Conservation (phyloP, 2,797 vertebrate species). For the Meda fulgida region DNA sequence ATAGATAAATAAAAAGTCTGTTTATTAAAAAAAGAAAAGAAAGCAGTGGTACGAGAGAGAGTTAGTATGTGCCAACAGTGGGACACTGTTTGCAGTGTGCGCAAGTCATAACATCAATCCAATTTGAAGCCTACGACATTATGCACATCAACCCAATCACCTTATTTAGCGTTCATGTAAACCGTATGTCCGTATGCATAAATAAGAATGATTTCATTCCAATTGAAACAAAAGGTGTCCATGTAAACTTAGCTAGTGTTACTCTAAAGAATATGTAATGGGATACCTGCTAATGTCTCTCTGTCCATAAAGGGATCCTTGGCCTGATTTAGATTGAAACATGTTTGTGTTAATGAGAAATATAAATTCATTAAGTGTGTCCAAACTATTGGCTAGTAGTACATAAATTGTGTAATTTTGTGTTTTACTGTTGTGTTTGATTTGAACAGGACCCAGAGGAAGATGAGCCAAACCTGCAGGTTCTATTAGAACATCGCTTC, state of each 20-base stretch:
- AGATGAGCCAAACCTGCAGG: conserved; percentile 90
- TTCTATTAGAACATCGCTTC: conserved; percentile 93
- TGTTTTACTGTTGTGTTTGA: conserved; percentile 12
- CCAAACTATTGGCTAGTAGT: neutral
- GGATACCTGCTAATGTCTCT: neutral
- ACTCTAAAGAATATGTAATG: neutral
- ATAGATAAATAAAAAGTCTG: neutral
- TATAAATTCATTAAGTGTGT: neutral
- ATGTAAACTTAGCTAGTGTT: neutral
- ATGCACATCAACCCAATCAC: neutral
- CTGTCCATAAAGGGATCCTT: neutral
- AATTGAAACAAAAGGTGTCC: neutral
- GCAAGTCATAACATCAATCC: neutral
- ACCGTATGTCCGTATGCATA: neutral
- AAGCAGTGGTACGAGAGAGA: neutral
- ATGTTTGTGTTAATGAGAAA: neutral
- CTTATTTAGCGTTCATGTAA: neutral
- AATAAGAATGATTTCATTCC: neutral
- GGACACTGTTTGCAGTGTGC: neutral
- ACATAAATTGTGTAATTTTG: conserved; percentile 8
- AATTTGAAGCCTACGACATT: neutral
- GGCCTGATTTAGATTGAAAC: neutral
- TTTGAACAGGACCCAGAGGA: conserved; percentile 87
- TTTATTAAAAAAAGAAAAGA: neutral
- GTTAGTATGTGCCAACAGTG: neutral